Base-by-base conservation (phyloP, 2,888 invertebrate genomes). In the Drosophila longiperda region DNA sequence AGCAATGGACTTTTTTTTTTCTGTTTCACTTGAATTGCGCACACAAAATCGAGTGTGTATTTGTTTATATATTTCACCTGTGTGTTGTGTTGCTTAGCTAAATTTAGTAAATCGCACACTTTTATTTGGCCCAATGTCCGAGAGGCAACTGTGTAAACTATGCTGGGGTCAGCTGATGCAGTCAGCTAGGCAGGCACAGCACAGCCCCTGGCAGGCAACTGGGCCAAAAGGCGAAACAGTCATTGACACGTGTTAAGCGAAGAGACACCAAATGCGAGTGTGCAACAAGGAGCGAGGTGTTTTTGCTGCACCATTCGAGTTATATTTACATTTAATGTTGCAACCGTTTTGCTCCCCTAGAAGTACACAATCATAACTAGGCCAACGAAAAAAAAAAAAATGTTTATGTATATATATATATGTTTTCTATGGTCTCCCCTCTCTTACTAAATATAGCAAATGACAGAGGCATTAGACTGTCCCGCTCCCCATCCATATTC, bases 61-160 rank as follows among this genome's bases (percentile, higher is more conserved):
- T 17, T 63, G 38, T 54, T n/a, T 59, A 29, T 55, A 32, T 61
- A 55, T 88, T 84, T 86, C 83, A 88, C 83, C 89, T 90, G 89
- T 78, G 54, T 62, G 62, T 62, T 73, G 67, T 52, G 55, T 74
- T 69, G 66, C 60, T 66, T 63, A 45, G 63, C 85, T 85, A 85
- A 77, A 90, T 75, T 80, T 90, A 85, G 85, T 90, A 90, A 85
- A 82, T 85, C 85, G 85, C 85, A 87, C 85, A 90, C 90, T 88
- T 90, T 88, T 88, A 85, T 90, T 75, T 88, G 87, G 85, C 90
- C 90, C 85, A 85, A 85, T 85, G 85, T 85, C 85, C 90, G 89
- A 86, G 78, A 68, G 69, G 76, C 68, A 90, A 89, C 66, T 64
- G 62, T 69, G 55, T 75, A 75, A 85, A 86, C 88, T 90, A 90